These are phyloP conservation scores for Julus scanicus DNA, from an alignment of 2,888 invertebrate genomes.

Conservation along the genomic window DNA sequence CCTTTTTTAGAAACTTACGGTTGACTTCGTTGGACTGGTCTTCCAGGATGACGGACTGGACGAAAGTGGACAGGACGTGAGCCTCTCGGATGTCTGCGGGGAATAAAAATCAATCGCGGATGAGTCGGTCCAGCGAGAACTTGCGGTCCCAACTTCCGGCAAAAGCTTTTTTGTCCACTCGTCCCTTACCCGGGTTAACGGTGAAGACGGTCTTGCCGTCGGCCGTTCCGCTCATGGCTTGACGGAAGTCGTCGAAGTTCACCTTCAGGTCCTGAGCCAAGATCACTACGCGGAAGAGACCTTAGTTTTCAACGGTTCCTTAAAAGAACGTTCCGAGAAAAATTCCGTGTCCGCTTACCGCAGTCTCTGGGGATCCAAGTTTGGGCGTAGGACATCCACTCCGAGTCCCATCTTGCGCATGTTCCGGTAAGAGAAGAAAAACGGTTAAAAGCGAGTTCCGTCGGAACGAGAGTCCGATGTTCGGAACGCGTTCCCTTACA, in stretches of 20 bases:
- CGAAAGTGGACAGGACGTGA: slow-evolving; percentile 44
- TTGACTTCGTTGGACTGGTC: slow-evolving; percentile 46
- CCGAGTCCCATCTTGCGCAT: slow-evolving; percentile 17
- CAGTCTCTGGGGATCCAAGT: slow-evolving; percentile 50
- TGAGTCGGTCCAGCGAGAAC: not conserved
- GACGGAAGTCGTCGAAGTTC: slow-evolving; percentile 57
- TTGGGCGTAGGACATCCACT: slow-evolving; percentile 21
- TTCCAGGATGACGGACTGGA: slow-evolving; percentile 33
- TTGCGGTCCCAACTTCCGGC: too few relatives aligned
- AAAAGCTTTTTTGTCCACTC: too few relatives aligned
- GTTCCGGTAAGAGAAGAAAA: not conserved
- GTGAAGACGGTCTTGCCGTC: slow-evolving; percentile 58
- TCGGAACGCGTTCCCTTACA: not conserved
- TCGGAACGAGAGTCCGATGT: too few relatives aligned
- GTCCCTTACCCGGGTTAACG: slow-evolving; percentile 58
- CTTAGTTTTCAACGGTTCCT: not conserved
- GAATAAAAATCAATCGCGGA: not conserved
- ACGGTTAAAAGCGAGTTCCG: not conserved
- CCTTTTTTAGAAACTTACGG: not conserved
- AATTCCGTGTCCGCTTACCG: not conserved
- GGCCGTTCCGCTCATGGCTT: slow-evolving; percentile 58
- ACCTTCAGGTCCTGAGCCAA: slow-evolving; percentile 57
- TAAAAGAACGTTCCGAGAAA: not conserved
- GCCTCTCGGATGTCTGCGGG: slow-evolving; percentile 51
- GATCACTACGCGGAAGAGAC: slow-evolving; percentile 48